Evolutionary conservation across 2,113 vertebrate species (phyloP).

Genomic region (Datnioides undecimradiatus): DNA sequence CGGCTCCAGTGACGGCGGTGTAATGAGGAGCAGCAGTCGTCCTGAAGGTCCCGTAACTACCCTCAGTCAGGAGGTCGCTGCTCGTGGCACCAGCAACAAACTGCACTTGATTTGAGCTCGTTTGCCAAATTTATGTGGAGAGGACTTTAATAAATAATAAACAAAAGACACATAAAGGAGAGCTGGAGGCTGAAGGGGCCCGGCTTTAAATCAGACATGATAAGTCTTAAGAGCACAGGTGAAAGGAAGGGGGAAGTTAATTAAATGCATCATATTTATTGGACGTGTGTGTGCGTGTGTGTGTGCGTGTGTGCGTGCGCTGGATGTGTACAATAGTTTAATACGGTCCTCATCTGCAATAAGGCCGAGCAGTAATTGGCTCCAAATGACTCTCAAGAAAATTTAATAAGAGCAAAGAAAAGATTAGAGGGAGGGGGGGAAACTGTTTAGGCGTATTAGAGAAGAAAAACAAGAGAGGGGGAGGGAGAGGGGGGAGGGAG

Average conservation of each 20-base stretch:
- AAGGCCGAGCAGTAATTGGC: slow-evolving; percentile 53
- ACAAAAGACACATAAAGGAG: neutral
- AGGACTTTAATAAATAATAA: neutral
- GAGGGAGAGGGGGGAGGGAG: neutral
- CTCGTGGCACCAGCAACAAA: too few species aligned
- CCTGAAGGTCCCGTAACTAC: too few species aligned
- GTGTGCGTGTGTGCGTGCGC: slow-evolving; percentile 1
- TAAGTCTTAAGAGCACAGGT: slow-evolving; percentile 30
- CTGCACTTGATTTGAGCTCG: too few species aligned
- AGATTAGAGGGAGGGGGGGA: slow-evolving; percentile 14
- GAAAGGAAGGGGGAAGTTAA: slow-evolving; percentile 26
- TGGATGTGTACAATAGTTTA: slow-evolving; percentile 9
- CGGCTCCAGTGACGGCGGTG: too few species aligned
- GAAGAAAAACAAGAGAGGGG: neutral
- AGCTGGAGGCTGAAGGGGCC: neutral
- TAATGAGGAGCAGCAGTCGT: too few species aligned
- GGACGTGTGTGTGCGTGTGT: neutral
- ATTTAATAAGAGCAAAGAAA: slow-evolving; percentile 38
- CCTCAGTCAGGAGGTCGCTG: too few species aligned
- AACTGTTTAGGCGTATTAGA: slow-evolving; percentile 16
- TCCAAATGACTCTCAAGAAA: slow-evolving; percentile 40
- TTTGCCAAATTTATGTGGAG: neutral
- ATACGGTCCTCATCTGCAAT: slow-evolving; percentile 23
- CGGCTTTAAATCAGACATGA: slow-evolving; percentile 7
- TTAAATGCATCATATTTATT: slow-evolving; percentile 53